Base-by-base conservation (phyloP, 2,888 invertebrate species). In the Antheraea yamamai region DNA sequence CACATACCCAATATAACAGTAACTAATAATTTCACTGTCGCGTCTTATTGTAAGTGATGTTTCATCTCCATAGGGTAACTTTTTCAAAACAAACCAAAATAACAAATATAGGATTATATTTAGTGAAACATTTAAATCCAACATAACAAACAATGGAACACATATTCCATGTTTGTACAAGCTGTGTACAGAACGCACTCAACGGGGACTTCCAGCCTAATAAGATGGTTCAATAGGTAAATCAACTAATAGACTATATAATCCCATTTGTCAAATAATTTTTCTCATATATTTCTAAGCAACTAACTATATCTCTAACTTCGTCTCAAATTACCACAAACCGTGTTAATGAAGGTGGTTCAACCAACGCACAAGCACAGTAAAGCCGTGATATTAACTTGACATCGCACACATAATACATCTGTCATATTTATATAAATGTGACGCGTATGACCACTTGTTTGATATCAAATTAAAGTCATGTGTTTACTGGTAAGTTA, bases 41-140 rank as follows among this genome's bases (percentile, higher is more conserved):
- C 4, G 6, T 72, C 23, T 18, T 26, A 39, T 58, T 61, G 20
- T 30, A 61, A 23, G 51, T 64, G 30, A 18, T 35, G 20, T 16
- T 66, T 66, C 26, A 66, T 26, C 4, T 66, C 64, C 10, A 70
- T 39, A 70, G 70, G 70, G 70, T 68, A 73, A 73, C 26, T 14
- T 18, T 20, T 84, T 80, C 79, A 93, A 94, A 94, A 90, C 84
- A 94, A 93, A 94, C 92, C 89, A 93, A 90, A 89, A 88, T 90
- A 91, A 94, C 94, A 94, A 94, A 94, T 94, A 94, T 93, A 94
- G 93, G 94, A 94, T 94, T 94, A 94, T 94, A 94, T 94, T 94
- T 91, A 94, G 89, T 91, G 92, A 93, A 94, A 94, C 93, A 92
- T 92, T 93, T 85, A 91, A 92, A 91, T 90, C 92, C 92, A 92